These are phyloP conservation scores for Podocnemis expansa DNA, from an alignment of 2,113 vertebrate species.

Conservation along the genomic window DNA sequence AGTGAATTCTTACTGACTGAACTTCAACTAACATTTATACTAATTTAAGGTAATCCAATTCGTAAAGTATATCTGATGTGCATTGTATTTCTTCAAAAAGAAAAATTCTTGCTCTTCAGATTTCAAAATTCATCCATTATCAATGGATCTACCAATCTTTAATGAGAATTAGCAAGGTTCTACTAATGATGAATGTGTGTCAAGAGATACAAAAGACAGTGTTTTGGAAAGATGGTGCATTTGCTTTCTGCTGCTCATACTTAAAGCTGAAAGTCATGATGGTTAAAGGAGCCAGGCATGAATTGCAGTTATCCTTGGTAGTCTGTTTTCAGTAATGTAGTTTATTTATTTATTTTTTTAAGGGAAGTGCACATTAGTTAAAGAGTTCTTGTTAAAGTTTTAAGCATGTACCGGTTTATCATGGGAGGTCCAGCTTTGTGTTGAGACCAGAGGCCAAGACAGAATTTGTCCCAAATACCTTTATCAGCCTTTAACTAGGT, in stretches of 20 bases:
- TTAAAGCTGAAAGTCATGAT: neutral
- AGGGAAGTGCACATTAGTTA: neutral
- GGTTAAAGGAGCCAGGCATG: neutral
- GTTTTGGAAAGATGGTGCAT: neutral
- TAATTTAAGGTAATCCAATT: slow-evolving; percentile 6
- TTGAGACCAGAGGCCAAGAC: slow-evolving; percentile 30
- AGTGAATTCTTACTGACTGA: neutral
- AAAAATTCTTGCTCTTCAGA: neutral
- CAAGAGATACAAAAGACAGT: neutral
- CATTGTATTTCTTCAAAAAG: neutral
- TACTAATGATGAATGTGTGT: neutral
- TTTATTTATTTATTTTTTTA: neutral
- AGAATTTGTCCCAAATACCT: slow-evolving; percentile 39
- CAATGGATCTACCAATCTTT: neutral
- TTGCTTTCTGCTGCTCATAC: neutral
- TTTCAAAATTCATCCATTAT: neutral
- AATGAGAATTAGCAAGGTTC: neutral
- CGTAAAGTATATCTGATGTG: neutral
- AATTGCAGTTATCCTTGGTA: neutral
- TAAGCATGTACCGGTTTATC: neutral
- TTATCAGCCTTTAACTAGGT: slow-evolving; percentile 49
- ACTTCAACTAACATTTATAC: neutral
- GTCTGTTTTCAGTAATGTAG: neutral
- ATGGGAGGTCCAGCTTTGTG: neutral
- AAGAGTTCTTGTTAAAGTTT: neutral